Percentiles rank a stretch among this genome's conserved stretches.
These are phyloP conservation scores for Cyprinodon tularosa DNA, from an alignment of 2,113 vertebrate genomes.

Conservation along the genomic window DNA sequence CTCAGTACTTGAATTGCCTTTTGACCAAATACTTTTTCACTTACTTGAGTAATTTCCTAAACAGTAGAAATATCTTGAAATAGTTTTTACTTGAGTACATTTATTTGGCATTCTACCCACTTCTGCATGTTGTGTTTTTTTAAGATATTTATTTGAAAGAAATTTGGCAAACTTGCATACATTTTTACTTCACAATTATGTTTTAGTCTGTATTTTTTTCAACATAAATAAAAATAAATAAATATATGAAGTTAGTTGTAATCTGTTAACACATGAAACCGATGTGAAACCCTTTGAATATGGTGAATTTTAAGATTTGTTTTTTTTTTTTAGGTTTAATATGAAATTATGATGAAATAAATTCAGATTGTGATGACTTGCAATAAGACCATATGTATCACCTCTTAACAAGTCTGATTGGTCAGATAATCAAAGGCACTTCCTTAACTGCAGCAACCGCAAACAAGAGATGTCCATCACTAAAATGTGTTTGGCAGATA, in stretches of 20 bases:
- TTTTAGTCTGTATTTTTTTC: too few species aligned
- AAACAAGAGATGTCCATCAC: background rate
- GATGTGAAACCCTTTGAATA: background rate
- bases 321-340: background rate
- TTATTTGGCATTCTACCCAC: too few species aligned
- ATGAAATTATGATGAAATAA: background rate
- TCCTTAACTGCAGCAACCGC: background rate
- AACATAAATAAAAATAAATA: background rate
- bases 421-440: background rate
- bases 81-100: too few species aligned
- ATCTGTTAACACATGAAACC: background rate
- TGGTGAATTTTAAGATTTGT: background rate
- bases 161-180: background rate
- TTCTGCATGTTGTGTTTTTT: background rate
- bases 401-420: background rate
- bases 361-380: background rate
- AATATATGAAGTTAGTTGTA: background rate
- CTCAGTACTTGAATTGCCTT: too few species aligned
- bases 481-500: background rate
- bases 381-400: background rate
- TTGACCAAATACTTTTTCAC: too few species aligned
- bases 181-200: background rate
- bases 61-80: too few species aligned
- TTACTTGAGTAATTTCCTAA: too few species aligned
- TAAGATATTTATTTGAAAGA: background rate